Conservation (phyloP, 2,888 invertebrate genomes). For the Andrena marginata region DNA sequence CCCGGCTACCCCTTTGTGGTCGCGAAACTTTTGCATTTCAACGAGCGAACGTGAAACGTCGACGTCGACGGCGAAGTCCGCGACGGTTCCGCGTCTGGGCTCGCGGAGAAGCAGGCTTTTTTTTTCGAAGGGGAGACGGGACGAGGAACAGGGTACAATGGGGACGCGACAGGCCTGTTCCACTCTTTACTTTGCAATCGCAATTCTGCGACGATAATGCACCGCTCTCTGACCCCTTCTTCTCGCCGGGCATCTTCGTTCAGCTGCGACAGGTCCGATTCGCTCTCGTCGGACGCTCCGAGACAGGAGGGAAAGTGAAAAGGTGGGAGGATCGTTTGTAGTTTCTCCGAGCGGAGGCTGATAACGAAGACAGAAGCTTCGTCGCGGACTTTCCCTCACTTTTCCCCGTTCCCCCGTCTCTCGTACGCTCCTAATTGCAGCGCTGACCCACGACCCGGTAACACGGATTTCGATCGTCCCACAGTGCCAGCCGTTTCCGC, state of each 20-base stretch:
- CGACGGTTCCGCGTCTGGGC: background rate
- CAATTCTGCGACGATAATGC: conserved; percentile 60
- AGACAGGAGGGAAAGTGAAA: conserved; percentile 19
- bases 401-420: too few relatives aligned
- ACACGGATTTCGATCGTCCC: conserved; percentile 32
- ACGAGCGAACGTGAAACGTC: conserved; percentile 20
- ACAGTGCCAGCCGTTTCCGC: background rate
- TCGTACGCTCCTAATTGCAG: too few relatives aligned
- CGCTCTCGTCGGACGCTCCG: background rate
- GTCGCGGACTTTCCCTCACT: too few relatives aligned
- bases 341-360: conserved; percentile 45
- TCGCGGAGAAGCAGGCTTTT: conserved; percentile 64
- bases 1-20: conserved; percentile 71
- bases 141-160: conserved; percentile 46
- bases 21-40: conserved; percentile 78
- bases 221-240: conserved; percentile 43
- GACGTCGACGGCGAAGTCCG: conserved; percentile 6
- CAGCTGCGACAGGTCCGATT: background rate
- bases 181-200: conserved; percentile 60
- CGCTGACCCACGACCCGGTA: conserved; percentile 18
- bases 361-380: background rate
- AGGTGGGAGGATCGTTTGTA: conserved; percentile 7
- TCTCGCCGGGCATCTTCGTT: conserved; percentile 40
- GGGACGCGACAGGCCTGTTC: conserved; percentile 49
- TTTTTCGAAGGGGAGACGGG: conserved; percentile 58